These are phyloP conservation scores for Tachycineta bicolor DNA, from an alignment of 2,113 vertebrate genomes.

Conservation along the genomic window DNA sequence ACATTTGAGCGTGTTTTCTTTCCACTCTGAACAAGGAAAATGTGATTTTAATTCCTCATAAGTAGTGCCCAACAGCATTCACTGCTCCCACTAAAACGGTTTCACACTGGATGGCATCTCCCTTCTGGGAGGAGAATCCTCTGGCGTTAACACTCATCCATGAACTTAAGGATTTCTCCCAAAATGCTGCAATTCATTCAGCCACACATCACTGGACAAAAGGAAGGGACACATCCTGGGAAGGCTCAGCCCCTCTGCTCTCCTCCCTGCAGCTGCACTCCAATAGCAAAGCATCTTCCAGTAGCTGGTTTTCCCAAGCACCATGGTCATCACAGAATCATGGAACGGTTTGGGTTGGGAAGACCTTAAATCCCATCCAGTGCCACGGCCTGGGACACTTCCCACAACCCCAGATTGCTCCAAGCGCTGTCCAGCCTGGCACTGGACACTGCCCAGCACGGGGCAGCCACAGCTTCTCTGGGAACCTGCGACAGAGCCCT, in stretches of 20 bases:
- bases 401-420: neutral
- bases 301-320: neutral
- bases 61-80: neutral
- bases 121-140: neutral
- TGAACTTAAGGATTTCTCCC: neutral
- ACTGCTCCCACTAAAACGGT: too few relatives aligned
- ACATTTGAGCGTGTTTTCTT: neutral
- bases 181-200: neutral
- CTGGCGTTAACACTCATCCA: neutral
- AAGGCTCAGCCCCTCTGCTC: neutral
- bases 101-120: rapidly evolving
- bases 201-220: neutral
- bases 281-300: neutral
- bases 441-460: neutral
- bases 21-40: neutral
- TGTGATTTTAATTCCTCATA: rapidly evolving
- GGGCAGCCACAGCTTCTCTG: neutral
- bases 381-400: neutral
- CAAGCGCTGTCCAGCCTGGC: neutral
- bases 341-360: neutral
- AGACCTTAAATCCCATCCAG: neutral
- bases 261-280: neutral
- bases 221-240: neutral
- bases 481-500: neutral
- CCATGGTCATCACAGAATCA: rapidly evolving